Conservation (phyloP, 2,888 invertebrate genomes). For the Lasioglossum figueresi region DNA sequence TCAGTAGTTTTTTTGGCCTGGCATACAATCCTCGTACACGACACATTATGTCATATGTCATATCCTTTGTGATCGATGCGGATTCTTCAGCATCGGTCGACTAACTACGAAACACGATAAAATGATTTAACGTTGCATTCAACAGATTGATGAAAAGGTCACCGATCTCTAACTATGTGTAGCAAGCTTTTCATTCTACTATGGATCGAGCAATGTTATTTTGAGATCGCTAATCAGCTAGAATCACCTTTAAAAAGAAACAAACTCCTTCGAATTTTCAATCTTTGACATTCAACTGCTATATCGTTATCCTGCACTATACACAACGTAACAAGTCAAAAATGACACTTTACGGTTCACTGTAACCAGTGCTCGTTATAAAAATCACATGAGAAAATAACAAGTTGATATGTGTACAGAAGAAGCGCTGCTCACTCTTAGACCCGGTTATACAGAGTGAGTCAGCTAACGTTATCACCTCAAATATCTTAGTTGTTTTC, state of each 20-base stretch:
- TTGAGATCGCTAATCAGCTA: background rate
- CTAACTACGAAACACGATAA: background rate
- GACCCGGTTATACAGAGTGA: background rate
- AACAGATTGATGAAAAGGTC: background rate
- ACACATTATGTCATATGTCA: background rate
- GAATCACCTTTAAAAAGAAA: background rate
- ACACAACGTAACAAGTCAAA: background rate
- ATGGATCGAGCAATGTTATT: background rate
- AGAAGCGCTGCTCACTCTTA: background rate
- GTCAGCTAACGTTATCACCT: too few relatives aligned
- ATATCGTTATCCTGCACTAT: background rate
- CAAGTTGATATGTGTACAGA: background rate
- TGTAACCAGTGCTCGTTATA: background rate
- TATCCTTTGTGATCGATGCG: background rate
- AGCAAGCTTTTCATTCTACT: background rate
- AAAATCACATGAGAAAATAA: background rate
- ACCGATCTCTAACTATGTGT: background rate
- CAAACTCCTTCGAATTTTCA: background rate
- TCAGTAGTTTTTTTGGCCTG: slow-evolving; percentile 4
- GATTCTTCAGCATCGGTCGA: background rate
- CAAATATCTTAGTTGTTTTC: too few relatives aligned
- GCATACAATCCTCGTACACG: background rate
- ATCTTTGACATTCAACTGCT: background rate
- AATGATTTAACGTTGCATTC: too few relatives aligned
- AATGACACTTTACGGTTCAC: background rate